These are phyloP conservation scores for Anisognathus igniventris DNA, from an alignment of 2,797 vertebrate species.

Conservation along the genomic window DNA sequence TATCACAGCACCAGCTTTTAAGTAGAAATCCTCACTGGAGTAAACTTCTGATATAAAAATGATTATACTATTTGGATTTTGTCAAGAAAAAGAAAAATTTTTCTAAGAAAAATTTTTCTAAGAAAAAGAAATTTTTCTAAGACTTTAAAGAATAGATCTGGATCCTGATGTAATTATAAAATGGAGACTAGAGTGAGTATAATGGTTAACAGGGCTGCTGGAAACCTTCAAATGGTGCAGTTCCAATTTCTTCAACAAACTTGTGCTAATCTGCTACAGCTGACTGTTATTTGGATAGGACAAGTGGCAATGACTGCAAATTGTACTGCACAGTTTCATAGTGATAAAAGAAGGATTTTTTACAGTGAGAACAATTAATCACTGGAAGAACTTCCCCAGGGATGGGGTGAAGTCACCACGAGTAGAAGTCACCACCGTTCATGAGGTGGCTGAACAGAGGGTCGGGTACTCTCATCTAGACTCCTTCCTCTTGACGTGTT, in stretches of 20 bases:
- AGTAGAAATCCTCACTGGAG: neutral
- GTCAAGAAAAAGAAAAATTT: neutral
- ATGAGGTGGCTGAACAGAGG: neutral
- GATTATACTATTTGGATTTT: neutral
- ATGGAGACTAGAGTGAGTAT: neutral
- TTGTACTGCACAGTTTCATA: neutral
- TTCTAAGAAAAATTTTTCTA: neutral
- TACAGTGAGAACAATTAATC: neutral
- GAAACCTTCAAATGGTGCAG: neutral
- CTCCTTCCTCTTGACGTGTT: neutral
- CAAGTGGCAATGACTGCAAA: neutral
- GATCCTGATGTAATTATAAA: neutral
- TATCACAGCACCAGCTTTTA: neutral
- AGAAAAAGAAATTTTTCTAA: neutral
- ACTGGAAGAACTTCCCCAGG: neutral
- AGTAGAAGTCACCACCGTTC: neutral
- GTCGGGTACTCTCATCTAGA: neutral
- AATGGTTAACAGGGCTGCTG: neutral
- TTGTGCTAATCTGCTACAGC: neutral
- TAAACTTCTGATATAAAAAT: neutral
- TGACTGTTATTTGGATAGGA: neutral
- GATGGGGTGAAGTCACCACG: neutral
- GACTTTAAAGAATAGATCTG: neutral
- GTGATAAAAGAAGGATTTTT: neutral
- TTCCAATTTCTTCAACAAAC: neutral